Conservation (phyloP, 2,113 vertebrate genomes). For the Sisor rabdophorus region DNA sequence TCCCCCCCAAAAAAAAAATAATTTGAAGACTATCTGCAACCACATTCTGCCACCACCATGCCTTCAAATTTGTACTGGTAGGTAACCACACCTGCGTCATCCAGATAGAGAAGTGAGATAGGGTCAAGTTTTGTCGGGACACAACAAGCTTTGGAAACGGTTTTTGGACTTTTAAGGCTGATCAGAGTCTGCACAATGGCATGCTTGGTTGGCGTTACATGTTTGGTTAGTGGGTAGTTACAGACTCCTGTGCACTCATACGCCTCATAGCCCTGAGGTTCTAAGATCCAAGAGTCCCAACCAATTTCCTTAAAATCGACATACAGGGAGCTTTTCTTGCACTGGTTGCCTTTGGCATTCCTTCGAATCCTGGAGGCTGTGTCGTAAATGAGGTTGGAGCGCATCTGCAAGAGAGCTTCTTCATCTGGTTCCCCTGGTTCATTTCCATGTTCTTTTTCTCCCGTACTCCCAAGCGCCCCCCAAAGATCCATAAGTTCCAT, state of each 20-base stretch:
- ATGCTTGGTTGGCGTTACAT: conserved; percentile 92
- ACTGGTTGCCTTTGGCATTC: conserved; percentile 93
- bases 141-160: conserved; percentile 86
- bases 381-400: conserved; percentile 94
- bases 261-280: conserved; percentile 86
- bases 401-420: conserved; percentile 88
- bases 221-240: conserved; percentile 85
- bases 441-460: conserved; percentile 53
- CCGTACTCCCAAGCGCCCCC: conserved; percentile 54
- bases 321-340: conserved; percentile 86
- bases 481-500: conserved; percentile 51
- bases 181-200: conserved; percentile 91
- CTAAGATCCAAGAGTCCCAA: conserved; percentile 98
- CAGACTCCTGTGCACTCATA: conserved; percentile 88
- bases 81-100: conserved; percentile 92
- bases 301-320: conserved; percentile 98
- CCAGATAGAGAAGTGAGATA: conserved; percentile 92
- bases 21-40: conserved; percentile 85
- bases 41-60: conserved; percentile 95
- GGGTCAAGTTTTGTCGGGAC: conserved; percentile 95
- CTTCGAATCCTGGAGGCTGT: conserved; percentile 85
- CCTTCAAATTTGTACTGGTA: conserved; percentile 98
- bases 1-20: background rate
- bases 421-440: conserved; percentile 75
- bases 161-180: conserved; percentile 88